A percentile compares a stretch with the other conserved stretches of the same genome.
Evolutionary conservation across 2,888 invertebrate genomes (phyloP).

Genomic region (Hyposoter dolosus): DNA sequence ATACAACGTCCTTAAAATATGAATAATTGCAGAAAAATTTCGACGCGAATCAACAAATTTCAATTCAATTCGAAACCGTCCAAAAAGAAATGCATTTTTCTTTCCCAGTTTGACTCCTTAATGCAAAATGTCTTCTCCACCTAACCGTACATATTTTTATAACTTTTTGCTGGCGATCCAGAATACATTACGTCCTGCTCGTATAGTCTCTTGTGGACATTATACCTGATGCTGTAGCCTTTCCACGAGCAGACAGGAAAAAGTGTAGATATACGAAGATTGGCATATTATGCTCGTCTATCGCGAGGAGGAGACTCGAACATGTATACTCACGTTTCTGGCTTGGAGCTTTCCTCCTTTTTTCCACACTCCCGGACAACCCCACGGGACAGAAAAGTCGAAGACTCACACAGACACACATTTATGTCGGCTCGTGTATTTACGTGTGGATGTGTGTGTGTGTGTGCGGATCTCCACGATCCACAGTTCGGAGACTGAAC

Average conservation of each 20-base stretch:
- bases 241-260: background rate
- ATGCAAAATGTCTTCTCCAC: background rate
- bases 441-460: background rate
- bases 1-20: no score
- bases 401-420: conserved; percentile 45
- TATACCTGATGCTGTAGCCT: conserved; percentile 28
- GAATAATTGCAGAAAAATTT: no score
- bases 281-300: conserved; percentile 72
- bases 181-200: conserved; percentile 25
- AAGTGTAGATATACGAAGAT: conserved; percentile 67
- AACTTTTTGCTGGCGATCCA: background rate
- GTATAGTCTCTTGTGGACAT: conserved; percentile 11
- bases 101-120: background rate
- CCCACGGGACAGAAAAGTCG: conserved; percentile 64
- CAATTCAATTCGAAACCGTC: background rate
- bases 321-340: conserved; percentile 59
- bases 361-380: conserved; percentile 62
- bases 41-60: no score
- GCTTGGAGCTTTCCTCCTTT: conserved; percentile 55
- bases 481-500: conserved; percentile 45
- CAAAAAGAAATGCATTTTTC: background rate
- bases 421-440: conserved; percentile 9
- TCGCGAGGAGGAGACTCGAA: conserved; percentile 36
- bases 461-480: conserved; percentile 24
- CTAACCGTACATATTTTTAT: background rate